A percentile compares a stretch with the other conserved stretches of the same genome.
Evolutionary conservation across 1,140 invertebrate species (phyloP).

Genomic region (Augochlora pura): DNA sequence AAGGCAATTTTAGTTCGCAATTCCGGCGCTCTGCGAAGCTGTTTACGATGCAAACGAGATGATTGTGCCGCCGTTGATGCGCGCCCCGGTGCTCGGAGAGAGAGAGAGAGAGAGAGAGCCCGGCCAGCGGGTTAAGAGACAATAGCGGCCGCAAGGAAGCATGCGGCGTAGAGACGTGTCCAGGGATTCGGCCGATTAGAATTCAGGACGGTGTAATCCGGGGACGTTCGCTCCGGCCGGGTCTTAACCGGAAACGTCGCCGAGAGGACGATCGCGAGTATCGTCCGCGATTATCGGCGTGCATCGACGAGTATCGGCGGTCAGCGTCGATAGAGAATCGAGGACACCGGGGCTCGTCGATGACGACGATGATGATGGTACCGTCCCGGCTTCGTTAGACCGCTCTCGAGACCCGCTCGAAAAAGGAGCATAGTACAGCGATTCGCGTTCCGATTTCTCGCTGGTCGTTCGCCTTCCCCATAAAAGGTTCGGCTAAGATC

Average conservation of each 20-base stretch:
- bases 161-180: not conserved
- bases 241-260: conserved; percentile 1
- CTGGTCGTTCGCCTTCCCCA: conserved; percentile 62
- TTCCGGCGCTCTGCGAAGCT: too few species aligned
- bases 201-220: not conserved
- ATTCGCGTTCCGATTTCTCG: conserved; percentile 53
- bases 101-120: too few species aligned
- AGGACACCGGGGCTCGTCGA: not conserved
- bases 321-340: not conserved
- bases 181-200: not conserved
- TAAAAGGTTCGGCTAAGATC: conserved; percentile 74
- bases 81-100: too few species aligned
- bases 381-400: conserved; percentile 25
- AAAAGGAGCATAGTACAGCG: conserved; percentile 40
- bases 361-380: not conserved
- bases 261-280: not conserved
- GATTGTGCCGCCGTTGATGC: too few species aligned
- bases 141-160: not conserved
- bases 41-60: too few species aligned
- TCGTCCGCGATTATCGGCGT: too few species aligned
- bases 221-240: not conserved
- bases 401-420: not conserved
- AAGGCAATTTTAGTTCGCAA: too few species aligned
- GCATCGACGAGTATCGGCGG: too few species aligned
- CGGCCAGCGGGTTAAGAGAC: not conserved